phyloP scores from a whole-genome alignment of 2,113 vertebrate genomes.

The Rhea americana region DNA sequence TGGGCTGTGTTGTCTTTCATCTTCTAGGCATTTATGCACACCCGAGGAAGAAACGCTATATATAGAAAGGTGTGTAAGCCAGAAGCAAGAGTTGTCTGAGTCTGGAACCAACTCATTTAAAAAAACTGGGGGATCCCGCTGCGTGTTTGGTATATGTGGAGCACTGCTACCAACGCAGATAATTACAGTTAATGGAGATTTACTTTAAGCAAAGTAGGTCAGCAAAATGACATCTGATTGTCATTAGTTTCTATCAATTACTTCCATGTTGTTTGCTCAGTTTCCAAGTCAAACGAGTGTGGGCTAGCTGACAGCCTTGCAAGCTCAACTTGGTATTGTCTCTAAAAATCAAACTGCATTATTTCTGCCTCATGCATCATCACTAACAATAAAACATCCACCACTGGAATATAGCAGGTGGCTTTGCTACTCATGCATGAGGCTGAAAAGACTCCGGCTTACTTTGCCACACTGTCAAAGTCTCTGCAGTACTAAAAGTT shows the following conservation, averaged over 20 bases:
- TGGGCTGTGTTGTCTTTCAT: constrained; percentile 45
- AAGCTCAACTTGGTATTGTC: constrained; percentile 53
- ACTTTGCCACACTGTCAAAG: fast-evolving
- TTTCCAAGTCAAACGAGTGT: constrained; percentile 44
- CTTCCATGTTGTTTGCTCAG: constrained; percentile 63
- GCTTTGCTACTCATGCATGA: constrained; percentile 62
- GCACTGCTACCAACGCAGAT: not conserved
- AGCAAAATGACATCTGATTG: constrained; percentile 53
- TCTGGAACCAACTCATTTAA: constrained; percentile 39
- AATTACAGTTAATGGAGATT: constrained; percentile 56
- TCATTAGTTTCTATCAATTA: constrained; percentile 62
- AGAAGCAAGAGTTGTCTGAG: constrained; percentile 30
- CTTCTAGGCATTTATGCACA: constrained; percentile 57
- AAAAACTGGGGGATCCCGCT: constrained; percentile 26
- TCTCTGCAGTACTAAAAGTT: not conserved
- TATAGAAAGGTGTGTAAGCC: constrained; percentile 9
- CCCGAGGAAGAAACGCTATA: constrained; percentile 24
- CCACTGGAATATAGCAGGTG: constrained; percentile 53
- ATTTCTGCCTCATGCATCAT: constrained; percentile 67
- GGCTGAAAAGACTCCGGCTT: constrained; percentile 16
- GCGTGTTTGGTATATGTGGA: not conserved
- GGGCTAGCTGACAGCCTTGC: constrained; percentile 30
- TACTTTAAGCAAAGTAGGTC: constrained; percentile 58
- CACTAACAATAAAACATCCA: constrained; percentile 60
- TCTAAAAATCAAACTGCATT: constrained; percentile 64